Percentiles rank a stretch among this genome's conserved stretches.
These are phyloP conservation scores for Polyommatus iphigenia DNA, from an alignment of 2,888 invertebrate genomes.

Conservation along the genomic window DNA sequence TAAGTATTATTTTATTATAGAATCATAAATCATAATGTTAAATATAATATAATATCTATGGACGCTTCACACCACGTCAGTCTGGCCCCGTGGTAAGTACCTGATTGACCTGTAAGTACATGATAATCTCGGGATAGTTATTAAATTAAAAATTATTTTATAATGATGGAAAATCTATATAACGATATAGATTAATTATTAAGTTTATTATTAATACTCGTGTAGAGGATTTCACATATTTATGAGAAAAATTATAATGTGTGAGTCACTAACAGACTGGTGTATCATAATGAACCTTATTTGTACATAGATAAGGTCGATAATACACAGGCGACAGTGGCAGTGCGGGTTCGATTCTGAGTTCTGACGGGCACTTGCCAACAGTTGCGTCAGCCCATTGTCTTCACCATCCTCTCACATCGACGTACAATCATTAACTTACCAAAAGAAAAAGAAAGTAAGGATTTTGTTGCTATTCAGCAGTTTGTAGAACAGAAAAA, in stretches of 20 bases:
- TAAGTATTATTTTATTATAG: neutral
- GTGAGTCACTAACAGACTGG: neutral
- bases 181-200: neutral
- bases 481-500: neutral
- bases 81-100: no score
- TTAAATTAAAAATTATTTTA: slow-evolving; percentile 1
- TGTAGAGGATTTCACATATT: neutral
- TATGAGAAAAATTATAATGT: neutral
- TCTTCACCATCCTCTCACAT: slow-evolving; percentile 3
- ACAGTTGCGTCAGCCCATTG: slow-evolving; percentile 28
- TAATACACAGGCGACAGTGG: neutral
- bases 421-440: neutral
- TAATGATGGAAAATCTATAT: neutral
- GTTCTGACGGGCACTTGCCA: slow-evolving; percentile 26
- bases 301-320: neutral
- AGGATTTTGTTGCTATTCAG: no score
- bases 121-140: neutral
- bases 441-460: no score
- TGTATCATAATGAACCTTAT: neutral
- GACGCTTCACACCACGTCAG: no score
- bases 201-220: no score
- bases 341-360: slow-evolving; percentile 18
- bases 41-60: no score
- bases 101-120: no score
- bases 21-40: no score